Evolutionary conservation across 2,888 invertebrate species (phyloP), one percentile per base, ranked within the genome.

Genomic region (Unio pictorum): DNA sequence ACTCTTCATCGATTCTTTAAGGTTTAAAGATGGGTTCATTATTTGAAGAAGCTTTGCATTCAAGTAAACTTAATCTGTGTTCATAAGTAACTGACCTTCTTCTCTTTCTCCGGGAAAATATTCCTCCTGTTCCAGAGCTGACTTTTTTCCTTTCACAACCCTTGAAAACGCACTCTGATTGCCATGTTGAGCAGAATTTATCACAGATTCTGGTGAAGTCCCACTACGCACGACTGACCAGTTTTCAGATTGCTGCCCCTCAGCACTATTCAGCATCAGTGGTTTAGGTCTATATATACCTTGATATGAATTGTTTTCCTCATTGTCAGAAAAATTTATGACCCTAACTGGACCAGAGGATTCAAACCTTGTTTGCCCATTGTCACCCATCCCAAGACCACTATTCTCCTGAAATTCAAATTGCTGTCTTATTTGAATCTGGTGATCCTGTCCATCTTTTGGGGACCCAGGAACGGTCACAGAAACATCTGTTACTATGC

Each of bases 101-200:
- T 76, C 77, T 68, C 66, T 74, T 66, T 81, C 81, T 54, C 81
- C 80, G 6, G 81, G 81, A 34, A 80, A 68, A 58, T 61, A 28
- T 59, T 73, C 71, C 15, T 75, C 77, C 17, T 72, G 70, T 58
- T 68, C 71, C 15, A 45, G 15, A 7, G 17, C 34, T 8, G 68
- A 23, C 57, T 59, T 69, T 55, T 73, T 75, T 57, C 71, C 74
- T 66, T 73, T 73, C 7, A 70, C 64, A 34, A 77, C 69, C 61
- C 77, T 63, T 54, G 77, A 72, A 66, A 77, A 77, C 56, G 77
- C 77, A 75, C 77, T 77, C 54, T 75, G 74, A n/a, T 68, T 72
- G n/a, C 59, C 59, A 45, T 54, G 30, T 54, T 66, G 55, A 18
- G 59, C 11, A 15, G n/a, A 23, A 20, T 69, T 64, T 45, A 67